Evolutionary conservation across 1,140 invertebrate genomes (phyloP), one percentile per base, ranked within the genome.

Genomic region (Glossosoma conforme): DNA sequence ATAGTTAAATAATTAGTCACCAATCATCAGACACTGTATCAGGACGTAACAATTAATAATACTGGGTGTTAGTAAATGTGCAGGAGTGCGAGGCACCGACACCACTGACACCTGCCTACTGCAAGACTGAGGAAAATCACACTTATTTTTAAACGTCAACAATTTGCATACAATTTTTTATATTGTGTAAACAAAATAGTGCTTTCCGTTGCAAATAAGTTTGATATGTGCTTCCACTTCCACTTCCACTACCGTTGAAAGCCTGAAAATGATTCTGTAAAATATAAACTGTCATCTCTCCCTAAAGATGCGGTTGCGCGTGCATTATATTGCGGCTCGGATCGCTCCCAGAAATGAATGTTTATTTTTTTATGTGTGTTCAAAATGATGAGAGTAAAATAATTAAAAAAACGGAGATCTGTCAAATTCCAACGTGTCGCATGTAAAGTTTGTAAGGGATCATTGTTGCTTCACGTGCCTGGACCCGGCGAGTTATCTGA

Each of bases 61-160:
- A n/a, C n/a, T n/a, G n/a, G n/a, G n/a, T n/a, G n/a, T n/a, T n/a
- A n/a, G n/a, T n/a, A n/a, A n/a, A n/a, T n/a, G n/a, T n/a, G n/a
- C n/a, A n/a, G n/a, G n/a, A n/a, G n/a, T n/a, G n/a, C n/a, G n/a
- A n/a, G n/a, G n/a, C n/a, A n/a, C n/a, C n/a, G n/a, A n/a, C n/a
- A n/a, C n/a, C n/a, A n/a, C n/a, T n/a, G n/a, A n/a, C n/a, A n/a
- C n/a, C n/a, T n/a, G n/a, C n/a, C n/a, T n/a, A 45, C 37, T 19
- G 22, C 50, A 52, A 52, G 50, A 52, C 50, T 52, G 50, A 52
- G 36, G 44, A 52, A 36, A 52, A 44, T 44, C 49, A 44, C 49
- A 40, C 18, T n/a, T n/a, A n/a, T n/a, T n/a, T n/a, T 42, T 50
- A 44, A 42, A 52, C 41, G 44, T 44, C 49, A 52, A 52, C 44